Percentiles rank a stretch among this genome's conserved stretches.
phyloP scores from a whole-genome alignment of 2,113 vertebrate species.

The Myiozetetes cayanensis region DNA sequence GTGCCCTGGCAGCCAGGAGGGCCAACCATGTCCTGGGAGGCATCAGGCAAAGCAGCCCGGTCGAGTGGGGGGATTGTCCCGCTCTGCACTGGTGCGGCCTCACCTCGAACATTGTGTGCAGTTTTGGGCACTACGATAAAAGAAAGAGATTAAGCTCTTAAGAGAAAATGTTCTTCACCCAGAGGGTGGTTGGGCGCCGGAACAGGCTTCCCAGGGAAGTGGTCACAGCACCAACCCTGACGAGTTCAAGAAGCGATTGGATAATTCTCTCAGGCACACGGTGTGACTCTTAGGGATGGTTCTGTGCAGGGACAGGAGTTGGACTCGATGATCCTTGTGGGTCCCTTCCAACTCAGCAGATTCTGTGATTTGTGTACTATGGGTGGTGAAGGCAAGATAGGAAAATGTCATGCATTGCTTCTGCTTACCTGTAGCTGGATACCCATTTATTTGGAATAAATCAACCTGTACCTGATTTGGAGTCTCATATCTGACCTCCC shows the following conservation, averaged over 20 bases:
- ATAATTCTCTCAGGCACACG: background rate
- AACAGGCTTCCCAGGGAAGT: background rate
- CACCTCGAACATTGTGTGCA: background rate
- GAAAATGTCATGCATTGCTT: background rate
- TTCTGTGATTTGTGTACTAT: background rate
- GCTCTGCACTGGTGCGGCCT: background rate
- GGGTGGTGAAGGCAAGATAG: no score
- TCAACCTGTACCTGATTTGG: background rate
- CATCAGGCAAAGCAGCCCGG: background rate
- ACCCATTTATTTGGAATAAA: background rate
- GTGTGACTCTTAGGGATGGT: background rate
- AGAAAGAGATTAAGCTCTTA: background rate
- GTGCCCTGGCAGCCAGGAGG: no score
- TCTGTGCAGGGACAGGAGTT: background rate
- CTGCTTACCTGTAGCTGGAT: background rate
- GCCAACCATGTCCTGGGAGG: no score
- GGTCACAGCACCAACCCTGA: background rate
- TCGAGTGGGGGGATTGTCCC: background rate
- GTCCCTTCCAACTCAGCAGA: background rate
- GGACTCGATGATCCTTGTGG: background rate
- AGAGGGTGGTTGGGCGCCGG: background rate
- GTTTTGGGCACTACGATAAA: background rate
- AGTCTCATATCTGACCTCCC: background rate
- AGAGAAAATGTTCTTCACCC: background rate
- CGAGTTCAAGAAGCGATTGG: background rate